Evolutionary conservation across 2,797 vertebrate species (phyloP).

Genomic region (Chelonia mydas): DNA sequence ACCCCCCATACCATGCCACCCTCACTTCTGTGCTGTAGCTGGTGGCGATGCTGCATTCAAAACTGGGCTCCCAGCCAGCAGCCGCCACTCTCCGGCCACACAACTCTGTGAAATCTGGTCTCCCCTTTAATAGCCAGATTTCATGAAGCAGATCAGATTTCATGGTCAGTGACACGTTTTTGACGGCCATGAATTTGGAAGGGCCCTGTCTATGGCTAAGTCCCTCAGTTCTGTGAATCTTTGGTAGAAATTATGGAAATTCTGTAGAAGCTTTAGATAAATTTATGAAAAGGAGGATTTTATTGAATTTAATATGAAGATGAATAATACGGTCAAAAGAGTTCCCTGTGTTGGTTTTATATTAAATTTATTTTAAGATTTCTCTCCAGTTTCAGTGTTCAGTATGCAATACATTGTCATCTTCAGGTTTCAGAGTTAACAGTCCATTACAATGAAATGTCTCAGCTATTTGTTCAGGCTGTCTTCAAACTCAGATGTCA

Average conservation of each 20-base stretch:
- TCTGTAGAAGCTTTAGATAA: background rate
- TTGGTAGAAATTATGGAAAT: conserved; percentile 16
- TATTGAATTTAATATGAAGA: conserved; percentile 43
- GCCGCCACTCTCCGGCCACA: too few species aligned
- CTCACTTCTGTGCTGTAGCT: too few species aligned
- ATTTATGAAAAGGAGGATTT: background rate
- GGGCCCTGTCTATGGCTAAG: background rate
- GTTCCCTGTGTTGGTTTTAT: background rate
- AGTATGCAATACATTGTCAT: background rate
- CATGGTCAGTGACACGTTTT: too few species aligned
- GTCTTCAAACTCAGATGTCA: background rate
- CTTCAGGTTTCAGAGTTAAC: conserved; percentile 22
- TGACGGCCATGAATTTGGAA: too few species aligned
- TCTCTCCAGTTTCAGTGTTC: background rate
- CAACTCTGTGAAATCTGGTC: too few species aligned
- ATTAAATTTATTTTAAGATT: background rate
- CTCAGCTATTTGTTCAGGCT: conserved; percentile 10
- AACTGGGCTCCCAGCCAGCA: too few species aligned
- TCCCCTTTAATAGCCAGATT: too few species aligned
- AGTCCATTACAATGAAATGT: background rate
- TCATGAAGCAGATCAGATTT: too few species aligned
- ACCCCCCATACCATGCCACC: too few species aligned
- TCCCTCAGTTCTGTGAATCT: background rate
- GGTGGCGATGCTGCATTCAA: too few species aligned
- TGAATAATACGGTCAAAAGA: background rate